A percentile compares a stretch with the other conserved stretches of the same genome.
Evolutionary conservation across 2,113 vertebrate species (phyloP).

Genomic region (Eira barbara): DNA sequence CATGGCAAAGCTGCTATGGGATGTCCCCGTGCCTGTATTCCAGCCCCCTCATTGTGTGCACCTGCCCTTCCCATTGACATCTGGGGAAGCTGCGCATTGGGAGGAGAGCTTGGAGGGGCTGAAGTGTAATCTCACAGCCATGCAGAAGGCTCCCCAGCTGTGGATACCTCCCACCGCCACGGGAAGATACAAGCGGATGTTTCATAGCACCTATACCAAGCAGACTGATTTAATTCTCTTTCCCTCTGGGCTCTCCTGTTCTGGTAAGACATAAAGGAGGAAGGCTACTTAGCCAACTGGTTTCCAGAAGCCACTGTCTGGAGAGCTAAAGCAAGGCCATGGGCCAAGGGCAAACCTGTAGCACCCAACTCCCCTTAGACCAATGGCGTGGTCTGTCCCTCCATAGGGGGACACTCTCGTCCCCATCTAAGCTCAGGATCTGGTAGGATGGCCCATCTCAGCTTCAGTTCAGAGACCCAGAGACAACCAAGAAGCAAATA

Average conservation of each 20-base stretch:
- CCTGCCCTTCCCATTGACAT: neutral
- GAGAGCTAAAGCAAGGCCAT: too few relatives aligned
- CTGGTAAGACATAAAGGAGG: neutral
- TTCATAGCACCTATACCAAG: neutral
- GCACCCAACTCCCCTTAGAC: neutral
- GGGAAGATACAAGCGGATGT: neutral
- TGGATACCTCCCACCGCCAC: neutral
- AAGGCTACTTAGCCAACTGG: neutral
- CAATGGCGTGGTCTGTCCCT: accelerated
- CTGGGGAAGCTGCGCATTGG: neutral
- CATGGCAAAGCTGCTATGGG: neutral
- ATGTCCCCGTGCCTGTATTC: neutral
- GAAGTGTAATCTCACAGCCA: neutral
- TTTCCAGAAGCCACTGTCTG: neutral
- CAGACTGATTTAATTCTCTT: neutral
- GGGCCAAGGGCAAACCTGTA: neutral
- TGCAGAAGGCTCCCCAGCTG: neutral
- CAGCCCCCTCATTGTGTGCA: accelerated
- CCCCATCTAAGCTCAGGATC: neutral
- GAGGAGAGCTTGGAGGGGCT: neutral
- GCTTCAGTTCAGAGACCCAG: neutral
- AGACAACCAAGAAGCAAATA: conserved; percentile 35
- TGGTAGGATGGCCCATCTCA: neutral
- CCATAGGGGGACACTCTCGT: neutral
- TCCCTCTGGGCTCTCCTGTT: neutral